Evolutionary conservation across 2,888 invertebrate species (phyloP).

Genomic region (Lasius fuliginosus): DNA sequence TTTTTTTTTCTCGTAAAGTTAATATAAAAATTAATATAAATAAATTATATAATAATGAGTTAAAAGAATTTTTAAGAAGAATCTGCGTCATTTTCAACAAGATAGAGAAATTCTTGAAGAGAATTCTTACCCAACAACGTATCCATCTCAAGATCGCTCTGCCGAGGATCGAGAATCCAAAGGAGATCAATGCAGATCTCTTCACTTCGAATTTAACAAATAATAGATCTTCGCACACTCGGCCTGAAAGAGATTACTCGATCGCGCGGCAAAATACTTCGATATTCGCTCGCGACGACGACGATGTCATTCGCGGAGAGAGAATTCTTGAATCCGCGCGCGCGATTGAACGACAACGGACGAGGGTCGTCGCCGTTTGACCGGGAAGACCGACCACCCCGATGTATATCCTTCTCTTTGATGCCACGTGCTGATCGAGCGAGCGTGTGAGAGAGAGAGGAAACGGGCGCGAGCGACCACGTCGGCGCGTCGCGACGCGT

Average conservation of each 20-base stretch:
- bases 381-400: conserved; percentile 75
- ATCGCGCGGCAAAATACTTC: background rate
- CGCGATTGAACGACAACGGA: conserved; percentile 69
- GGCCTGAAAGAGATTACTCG: background rate
- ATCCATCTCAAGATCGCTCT: conserved; percentile 11
- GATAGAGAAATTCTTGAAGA: background rate
- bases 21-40: background rate
- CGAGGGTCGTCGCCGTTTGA: conserved; percentile 79
- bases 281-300: background rate
- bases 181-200: background rate
- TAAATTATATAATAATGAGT: background rate
- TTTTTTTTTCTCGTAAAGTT: background rate
- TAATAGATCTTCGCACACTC: background rate
- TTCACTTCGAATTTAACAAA: background rate
- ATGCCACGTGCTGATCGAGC: conserved; percentile 80
- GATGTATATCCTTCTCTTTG: conserved; percentile 76
- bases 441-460: conserved; percentile 56
- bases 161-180: background rate
- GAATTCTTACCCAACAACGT: conserved; percentile 28
- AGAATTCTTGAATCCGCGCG: conserved; percentile 40
- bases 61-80: background rate
- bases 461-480: conserved; percentile 60
- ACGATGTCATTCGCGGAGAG: conserved; percentile 27
- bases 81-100: background rate
- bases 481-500: conserved; percentile 74